phyloP scores from a whole-genome alignment of 2,113 vertebrate genomes.

The Callipepla californica region DNA sequence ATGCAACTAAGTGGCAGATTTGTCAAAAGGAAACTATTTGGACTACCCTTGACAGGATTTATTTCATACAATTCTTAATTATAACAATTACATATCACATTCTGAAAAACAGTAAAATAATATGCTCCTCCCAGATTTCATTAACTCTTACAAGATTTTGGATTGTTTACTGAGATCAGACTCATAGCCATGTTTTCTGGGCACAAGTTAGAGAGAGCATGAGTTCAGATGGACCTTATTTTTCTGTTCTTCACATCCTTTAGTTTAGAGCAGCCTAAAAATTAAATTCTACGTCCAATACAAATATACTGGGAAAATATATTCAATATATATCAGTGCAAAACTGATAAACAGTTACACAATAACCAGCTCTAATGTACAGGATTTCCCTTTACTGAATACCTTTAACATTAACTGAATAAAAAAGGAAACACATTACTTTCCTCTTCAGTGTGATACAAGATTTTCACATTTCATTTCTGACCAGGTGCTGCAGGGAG shows the following conservation, averaged over 20 bases:
- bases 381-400: not conserved
- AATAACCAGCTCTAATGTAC: accelerated
- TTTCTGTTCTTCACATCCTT: not conserved
- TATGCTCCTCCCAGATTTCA: not conserved
- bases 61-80: conserved; percentile 23
- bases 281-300: not conserved
- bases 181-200: not conserved
- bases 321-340: too few relatives aligned
- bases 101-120: conserved; percentile 15
- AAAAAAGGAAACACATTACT: not conserved
- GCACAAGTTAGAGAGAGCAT: not conserved
- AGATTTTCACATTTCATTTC: not conserved
- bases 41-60: not conserved
- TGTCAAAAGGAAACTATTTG: not conserved
- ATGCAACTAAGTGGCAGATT: not conserved
- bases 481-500: not conserved
- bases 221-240: not conserved
- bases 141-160: conserved; percentile 28
- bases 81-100: not conserved
- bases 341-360: not conserved
- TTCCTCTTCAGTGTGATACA: not conserved
- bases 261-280: not conserved
- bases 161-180: not conserved
- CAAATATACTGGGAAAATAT: not conserved
- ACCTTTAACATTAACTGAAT: not conserved